These are phyloP conservation scores for Sinodicranocentrus sp. DNA, from an alignment of 2,888 invertebrate species.

Conservation along the genomic window DNA sequence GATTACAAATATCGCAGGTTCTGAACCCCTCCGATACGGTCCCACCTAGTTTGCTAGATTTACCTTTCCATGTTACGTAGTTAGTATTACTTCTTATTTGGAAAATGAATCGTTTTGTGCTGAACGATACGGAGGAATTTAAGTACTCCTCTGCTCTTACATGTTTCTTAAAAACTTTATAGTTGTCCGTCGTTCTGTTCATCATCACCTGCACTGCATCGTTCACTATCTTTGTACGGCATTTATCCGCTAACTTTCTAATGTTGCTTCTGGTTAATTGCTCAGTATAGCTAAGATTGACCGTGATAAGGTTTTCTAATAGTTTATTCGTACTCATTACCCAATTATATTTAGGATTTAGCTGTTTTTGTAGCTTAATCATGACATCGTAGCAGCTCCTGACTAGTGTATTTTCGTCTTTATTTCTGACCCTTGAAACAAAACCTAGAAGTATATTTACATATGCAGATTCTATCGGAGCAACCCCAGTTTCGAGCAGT, in stretches of 20 bases:
- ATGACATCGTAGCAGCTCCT: neutral
- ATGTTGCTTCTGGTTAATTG: neutral
- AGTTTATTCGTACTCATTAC: neutral
- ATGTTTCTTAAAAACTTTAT: neutral
- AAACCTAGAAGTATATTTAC: neutral
- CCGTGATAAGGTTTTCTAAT: neutral
- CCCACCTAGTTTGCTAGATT: neutral
- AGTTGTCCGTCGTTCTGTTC: neutral
- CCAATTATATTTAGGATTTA: neutral
- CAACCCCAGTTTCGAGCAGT: neutral
- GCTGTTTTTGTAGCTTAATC: neutral
- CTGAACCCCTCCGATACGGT: neutral
- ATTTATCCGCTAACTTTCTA: neutral
- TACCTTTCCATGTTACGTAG: neutral
- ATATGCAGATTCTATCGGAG: constrained; percentile 1
- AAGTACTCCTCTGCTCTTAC: neutral
- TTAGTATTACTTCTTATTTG: neutral
- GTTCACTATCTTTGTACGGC: neutral
- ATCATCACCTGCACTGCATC: neutral
- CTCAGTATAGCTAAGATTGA: neutral
- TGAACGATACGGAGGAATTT: neutral
- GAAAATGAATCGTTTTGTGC: neutral
- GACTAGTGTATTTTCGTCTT: neutral
- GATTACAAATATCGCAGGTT: constrained; percentile 7
- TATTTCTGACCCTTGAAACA: neutral